Evolutionary conservation across 1,140 invertebrate species (phyloP), one percentile per base, ranked within the genome.

Genomic region (Pomacea maculata): DNA sequence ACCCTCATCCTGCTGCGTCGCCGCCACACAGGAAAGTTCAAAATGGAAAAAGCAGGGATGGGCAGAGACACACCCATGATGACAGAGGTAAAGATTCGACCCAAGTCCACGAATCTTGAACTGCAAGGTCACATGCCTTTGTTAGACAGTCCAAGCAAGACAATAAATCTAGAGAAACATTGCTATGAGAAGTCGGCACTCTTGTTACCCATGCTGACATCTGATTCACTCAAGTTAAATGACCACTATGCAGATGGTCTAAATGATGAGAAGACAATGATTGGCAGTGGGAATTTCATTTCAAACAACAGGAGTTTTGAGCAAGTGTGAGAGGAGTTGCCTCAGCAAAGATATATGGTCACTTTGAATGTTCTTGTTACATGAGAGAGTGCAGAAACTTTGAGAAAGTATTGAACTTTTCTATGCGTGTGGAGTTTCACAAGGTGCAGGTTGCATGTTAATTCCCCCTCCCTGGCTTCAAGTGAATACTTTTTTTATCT

Each of bases 101-200:
- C 80, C 68, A 81, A 81, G 52, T 81, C 80, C 14, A 81, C 80
- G 3, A 81, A 81, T 65, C 65, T 81, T n/a, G 80, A 81, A 19
- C 65, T 77, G 17, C 80, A 81, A 55, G 80, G 80, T 19, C 63
- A 54, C 17, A 81, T 75, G 52, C 80, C 80, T 52, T 63, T 81
- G 25, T 25, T 77, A 19, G 80, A 81, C 29, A 72, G 74, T 14
- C 76, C 80, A 19, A 80, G 61, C 61, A 80, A 80, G 61, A 55
- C 55, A 25, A 52, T 79, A 25, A 80, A 80, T 64, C 25, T 57
- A 34, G 79, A 80, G 54, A 63, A 52, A 14, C 67, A 80, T 21
- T 54, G 52, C 17, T 34, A 54, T 25, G 75, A 76, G 55, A 76
- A 76, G 57, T 76, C 75, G 12, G 52, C 52, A 15, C 45, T 54